These are phyloP conservation scores for Nymphalis polychloros DNA, from an alignment of 2,888 invertebrate species.

Conservation along the genomic window DNA sequence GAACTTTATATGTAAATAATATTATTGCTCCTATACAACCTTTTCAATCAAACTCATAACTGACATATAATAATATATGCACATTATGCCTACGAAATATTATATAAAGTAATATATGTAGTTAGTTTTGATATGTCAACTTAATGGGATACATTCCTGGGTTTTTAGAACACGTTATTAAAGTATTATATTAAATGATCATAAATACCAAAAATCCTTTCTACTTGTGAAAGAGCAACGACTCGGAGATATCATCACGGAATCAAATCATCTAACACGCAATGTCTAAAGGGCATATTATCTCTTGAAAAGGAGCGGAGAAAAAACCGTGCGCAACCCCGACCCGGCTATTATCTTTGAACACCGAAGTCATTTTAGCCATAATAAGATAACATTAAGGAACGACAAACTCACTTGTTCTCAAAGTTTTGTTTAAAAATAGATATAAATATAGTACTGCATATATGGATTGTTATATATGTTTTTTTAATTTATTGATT, in stretches of 20 bases:
- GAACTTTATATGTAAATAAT: too few species aligned
- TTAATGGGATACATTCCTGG: neutral
- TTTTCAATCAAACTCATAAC: too few species aligned
- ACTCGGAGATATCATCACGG: conserved; percentile 48
- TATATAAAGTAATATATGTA: too few species aligned
- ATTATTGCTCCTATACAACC: too few species aligned
- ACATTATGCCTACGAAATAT: too few species aligned
- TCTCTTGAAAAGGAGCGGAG: conserved; percentile 64
- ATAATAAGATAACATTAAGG: conserved; percentile 82
- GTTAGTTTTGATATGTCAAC: too few species aligned
- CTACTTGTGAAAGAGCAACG: conserved; percentile 47
- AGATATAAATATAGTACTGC: neutral
- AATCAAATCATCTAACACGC: conserved; percentile 71
- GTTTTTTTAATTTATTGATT: too few species aligned
- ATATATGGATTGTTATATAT: too few species aligned
- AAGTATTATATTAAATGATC: conserved; percentile 4
- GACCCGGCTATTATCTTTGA: conserved; percentile 76
- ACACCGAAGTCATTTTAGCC: conserved; percentile 82
- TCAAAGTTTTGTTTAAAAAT: conserved; percentile 51
- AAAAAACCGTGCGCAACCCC: conserved; percentile 71
- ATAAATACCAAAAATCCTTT: conserved; percentile 34
- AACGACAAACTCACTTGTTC: conserved; percentile 53
- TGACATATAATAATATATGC: too few species aligned
- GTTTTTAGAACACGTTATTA: neutral
- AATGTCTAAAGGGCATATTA: conserved; percentile 73